A percentile compares a stretch with the other conserved stretches of the same genome.
These are phyloP conservation scores for Panurus biarmicus DNA, from an alignment of 2,113 vertebrate genomes.

Conservation along the genomic window DNA sequence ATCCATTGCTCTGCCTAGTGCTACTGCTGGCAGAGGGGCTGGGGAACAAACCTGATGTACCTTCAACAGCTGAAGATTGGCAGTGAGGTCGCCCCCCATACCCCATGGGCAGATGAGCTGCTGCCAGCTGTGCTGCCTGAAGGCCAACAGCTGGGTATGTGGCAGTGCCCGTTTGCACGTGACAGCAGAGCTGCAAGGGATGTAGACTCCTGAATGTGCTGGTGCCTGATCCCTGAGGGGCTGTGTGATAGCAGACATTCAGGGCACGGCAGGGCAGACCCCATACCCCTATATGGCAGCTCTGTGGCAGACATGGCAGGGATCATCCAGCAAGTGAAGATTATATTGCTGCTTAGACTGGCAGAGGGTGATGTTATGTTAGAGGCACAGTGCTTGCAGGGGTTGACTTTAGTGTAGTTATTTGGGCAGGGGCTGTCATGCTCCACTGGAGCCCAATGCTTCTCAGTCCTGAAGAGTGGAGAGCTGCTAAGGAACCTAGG, in stretches of 20 bases:
- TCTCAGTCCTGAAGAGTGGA: neutral
- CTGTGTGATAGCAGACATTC: neutral
- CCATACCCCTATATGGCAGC: neutral
- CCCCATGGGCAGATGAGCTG: neutral
- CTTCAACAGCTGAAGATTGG: neutral
- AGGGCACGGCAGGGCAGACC: neutral
- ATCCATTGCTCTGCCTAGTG: neutral
- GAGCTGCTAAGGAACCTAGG: neutral
- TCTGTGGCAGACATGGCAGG: neutral
- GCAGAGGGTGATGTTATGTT: neutral
- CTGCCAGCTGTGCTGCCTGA: neutral
- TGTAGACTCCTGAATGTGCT: neutral
- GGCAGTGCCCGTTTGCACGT: neutral
- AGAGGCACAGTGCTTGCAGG: neutral
- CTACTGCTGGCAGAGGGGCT: neutral
- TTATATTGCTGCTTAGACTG: neutral
- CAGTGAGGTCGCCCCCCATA: rapidly evolving
- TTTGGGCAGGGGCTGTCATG: neutral
- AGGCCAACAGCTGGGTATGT: neutral
- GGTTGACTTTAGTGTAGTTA: neutral
- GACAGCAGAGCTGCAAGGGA: neutral
- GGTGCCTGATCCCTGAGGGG: neutral
- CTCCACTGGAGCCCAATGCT: neutral
- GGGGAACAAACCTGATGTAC: neutral
- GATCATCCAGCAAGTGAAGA: neutral